Base-by-base conservation (phyloP, 1,140 invertebrate species). In the Triops longicaudatus region DNA sequence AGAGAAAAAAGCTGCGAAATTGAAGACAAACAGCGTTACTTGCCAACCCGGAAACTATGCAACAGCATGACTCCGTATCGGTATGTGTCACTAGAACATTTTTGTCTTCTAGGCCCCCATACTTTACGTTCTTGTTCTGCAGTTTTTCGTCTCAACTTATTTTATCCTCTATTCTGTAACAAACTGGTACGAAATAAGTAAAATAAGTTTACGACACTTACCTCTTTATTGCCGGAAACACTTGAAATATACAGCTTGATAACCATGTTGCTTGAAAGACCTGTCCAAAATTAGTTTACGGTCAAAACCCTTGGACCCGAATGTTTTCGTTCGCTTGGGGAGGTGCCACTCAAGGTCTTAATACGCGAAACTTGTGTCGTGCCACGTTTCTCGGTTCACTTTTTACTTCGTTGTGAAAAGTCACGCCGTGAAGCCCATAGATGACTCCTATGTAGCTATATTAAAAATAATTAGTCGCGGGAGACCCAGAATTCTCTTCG, bases 221-320 rank as follows among this genome's bases (percentile, higher is more conserved):
- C 77, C 77, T 78, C 77, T 76, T 78, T 78, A 71, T 78, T 78
- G 63, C 77, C 77, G 1, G 73, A 78, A 42, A 76, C n/a, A 50
- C 73, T 78, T 6, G 77, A 78, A 31, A 78, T 72, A 26, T 75
- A 78, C 22, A 75, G 72, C 63, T 78, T 78, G 26, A 78, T 63
- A 72, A 76, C 77, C 77, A 78, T 78, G 76, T 78, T 78, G 74
- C 17, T 37, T 50, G 42, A 17, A 26, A n/a, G 44, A 22, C 63
- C 27, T 41, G 7, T n/a, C 73, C 41, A 41, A n/a, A 26, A 22
- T 28, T 22, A n/a, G 41, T 41, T 41, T 41, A 41, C 9, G 22
- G 73, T 74, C 73, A 74, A 74, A 74, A 41, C 41, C 73, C 73
- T 74, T 74, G 28, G 17, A 10, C 28, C 28, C 28, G 28, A 42